These are phyloP conservation scores for Hydractinia echinata DNA, from an alignment of 30 jellyfish, hydroid and myxozoan species.

Conservation along the genomic window DNA sequence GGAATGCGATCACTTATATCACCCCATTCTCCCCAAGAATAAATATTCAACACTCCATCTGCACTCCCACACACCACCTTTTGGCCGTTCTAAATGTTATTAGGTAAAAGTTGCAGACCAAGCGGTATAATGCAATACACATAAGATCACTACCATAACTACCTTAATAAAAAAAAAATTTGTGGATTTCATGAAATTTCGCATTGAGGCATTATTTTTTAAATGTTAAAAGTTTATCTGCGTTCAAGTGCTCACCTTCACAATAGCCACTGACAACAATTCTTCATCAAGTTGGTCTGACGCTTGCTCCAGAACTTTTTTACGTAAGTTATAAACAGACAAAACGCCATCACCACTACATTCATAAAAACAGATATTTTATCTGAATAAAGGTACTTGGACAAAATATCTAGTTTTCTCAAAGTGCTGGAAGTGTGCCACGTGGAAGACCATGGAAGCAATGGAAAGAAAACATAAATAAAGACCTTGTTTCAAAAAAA, in stretches of 20 bases:
- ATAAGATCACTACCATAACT: background rate
- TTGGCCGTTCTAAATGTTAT: conserved; percentile 41
- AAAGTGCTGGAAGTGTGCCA: too few species aligned
- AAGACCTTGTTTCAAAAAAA: too few species aligned
- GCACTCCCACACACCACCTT: conserved; percentile 88
- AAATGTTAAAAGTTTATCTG: background rate
- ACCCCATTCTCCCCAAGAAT: conserved; percentile 96
- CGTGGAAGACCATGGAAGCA: too few species aligned
- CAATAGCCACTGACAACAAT: conserved; percentile 55
- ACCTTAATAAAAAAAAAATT: background rate
- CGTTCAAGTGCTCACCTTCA: conserved; percentile 32
- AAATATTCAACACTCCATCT: conserved; percentile 65
- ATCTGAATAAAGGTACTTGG: too few species aligned
- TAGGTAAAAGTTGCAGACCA: background rate
- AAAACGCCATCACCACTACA: conserved; percentile 88
- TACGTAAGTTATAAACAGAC: conserved; percentile 54
- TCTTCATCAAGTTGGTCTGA: conserved; percentile 81
- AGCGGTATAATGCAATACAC: background rate
- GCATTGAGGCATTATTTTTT: background rate
- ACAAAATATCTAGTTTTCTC: too few species aligned
- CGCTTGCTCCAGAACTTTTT: conserved; percentile 45
- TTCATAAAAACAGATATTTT: too few species aligned
- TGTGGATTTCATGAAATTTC: background rate
- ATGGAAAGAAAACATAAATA: too few species aligned
- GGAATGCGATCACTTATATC: conserved; percentile 88